Evolutionary conservation across 2,888 invertebrate species (phyloP).

Genomic region (Hirudinaria manillensis): DNA sequence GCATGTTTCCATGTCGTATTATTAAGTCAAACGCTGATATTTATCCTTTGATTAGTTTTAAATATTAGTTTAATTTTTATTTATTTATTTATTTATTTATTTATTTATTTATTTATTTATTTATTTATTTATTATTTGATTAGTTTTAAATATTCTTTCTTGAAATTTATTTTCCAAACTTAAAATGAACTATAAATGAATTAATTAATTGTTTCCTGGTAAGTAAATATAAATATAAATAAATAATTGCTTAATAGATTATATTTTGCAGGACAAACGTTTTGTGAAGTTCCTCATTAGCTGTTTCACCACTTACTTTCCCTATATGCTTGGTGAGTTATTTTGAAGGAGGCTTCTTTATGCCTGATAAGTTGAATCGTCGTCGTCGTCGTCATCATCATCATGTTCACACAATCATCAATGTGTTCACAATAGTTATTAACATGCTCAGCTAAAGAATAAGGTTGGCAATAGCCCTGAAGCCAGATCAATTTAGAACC

Average conservation of each 20-base stretch:
- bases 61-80: background rate
- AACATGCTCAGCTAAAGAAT: background rate
- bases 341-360: background rate
- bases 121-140: no score
- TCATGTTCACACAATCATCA: no score
- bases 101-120: background rate
- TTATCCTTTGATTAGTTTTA: no score
- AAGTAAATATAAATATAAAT: background rate
- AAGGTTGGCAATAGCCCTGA: background rate
- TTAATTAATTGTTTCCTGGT: no score
- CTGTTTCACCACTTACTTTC: constrained; percentile 81
- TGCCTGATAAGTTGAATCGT: no score
- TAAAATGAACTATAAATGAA: no score
- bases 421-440: background rate
- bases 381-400: no score
- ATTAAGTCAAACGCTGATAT: no score
- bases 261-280: constrained; percentile 69
- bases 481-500: no score
- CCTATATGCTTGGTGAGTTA: constrained; percentile 58
- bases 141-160: no score
- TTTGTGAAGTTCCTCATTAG: constrained; percentile 78
- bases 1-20: background rate
- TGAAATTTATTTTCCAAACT: no score
- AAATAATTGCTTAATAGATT: background rate
- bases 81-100: background rate